Evolutionary conservation across 1,140 invertebrate genomes (phyloP), one percentile per base, ranked within the genome.

Genomic region (Drosophila oshimai): DNA sequence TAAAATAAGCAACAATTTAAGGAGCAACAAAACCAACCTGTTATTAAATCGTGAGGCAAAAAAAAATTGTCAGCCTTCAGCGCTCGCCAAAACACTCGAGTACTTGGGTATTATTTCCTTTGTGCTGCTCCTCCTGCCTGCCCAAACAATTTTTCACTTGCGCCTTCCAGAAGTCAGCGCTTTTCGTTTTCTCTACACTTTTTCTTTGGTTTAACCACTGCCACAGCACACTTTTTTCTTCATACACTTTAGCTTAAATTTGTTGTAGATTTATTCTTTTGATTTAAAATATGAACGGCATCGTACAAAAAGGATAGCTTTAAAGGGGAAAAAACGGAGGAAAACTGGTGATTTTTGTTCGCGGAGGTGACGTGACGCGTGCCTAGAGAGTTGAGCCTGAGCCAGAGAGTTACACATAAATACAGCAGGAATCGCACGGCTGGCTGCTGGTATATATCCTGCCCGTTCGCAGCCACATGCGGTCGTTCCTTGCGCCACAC

Each of bases 71-170:
- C 53, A 54, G 41, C 28, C 39, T 57, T 46, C 26, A 17, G 34
- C 60, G 31, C 26, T 18, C 29, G 26, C 10, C 12, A 20, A 15
- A 31, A 15, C 22, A 20, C 42, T 39, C 18, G 42, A 46, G 28
- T 34, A 20, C 22, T 9, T 24, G 22, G 18, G 12, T 36, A 24
- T 44, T 36, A 31, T 22, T 34, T 44, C 36, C 54, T 44, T 28
- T 36, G 28, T 44, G 29, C 18, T 74, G 33, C 26, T 36, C 13
- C 46, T 50, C 34, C 39, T 47, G 53, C 45, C 74, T 83, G 47
- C 37, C 74, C 42, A 49, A 81, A 73, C 69, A 62, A 45, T 51
- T 50, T 84, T 84, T 71, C 39, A 50, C 51, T 78, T 78, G 74
- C 44, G 50, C 42, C 58, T 64, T 41, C 34, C 22, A n/a, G n/a